phyloP scores from a whole-genome alignment of 2,113 vertebrate genomes.

The Martes martes region DNA sequence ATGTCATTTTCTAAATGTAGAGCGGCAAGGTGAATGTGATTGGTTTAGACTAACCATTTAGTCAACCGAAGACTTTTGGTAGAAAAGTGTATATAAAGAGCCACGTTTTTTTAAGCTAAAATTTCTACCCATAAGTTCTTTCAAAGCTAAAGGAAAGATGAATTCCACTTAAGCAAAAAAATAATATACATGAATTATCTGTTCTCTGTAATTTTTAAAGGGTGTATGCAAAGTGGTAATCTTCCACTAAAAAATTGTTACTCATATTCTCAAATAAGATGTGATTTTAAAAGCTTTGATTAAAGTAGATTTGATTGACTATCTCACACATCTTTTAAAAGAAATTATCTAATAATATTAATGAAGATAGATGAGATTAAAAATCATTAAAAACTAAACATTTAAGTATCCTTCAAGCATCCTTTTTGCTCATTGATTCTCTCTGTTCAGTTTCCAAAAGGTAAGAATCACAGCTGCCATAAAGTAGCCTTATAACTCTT shows the following conservation, averaged over 20 bases:
- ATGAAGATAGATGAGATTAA: not conserved
- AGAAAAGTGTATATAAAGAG: not conserved
- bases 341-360: not conserved
- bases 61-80: not conserved
- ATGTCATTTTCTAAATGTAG: not conserved
- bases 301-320: not conserved
- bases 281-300: not conserved
- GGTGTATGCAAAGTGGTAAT: not conserved
- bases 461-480: not conserved
- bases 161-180: not conserved
- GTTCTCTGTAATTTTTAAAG: not conserved
- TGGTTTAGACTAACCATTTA: not conserved
- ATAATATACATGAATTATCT: not conserved
- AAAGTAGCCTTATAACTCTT: not conserved
- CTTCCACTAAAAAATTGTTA: not conserved
- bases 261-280: not conserved
- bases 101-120: not conserved
- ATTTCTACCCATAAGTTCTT: not conserved
- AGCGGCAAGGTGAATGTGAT: not conserved
- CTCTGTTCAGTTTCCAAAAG: not conserved
- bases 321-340: not conserved
- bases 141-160: not conserved
- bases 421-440: not conserved
- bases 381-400: not conserved
- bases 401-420: not conserved